Evolutionary conservation across 2,888 invertebrate genomes (phyloP).

Genomic region (Oligia strigilis): DNA sequence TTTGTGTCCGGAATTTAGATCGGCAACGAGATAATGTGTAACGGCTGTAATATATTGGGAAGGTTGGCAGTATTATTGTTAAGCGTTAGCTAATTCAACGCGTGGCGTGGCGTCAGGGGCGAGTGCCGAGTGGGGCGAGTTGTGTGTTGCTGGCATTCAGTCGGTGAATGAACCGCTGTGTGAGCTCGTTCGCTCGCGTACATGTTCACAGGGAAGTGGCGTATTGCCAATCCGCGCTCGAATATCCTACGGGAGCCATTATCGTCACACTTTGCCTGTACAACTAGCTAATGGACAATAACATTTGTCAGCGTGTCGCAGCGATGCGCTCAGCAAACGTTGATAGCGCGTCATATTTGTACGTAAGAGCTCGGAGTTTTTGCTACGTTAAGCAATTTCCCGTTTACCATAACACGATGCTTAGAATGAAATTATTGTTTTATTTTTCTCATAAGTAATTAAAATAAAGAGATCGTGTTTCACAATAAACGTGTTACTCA

Average conservation of each 20-base stretch:
- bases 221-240: conserved; percentile 78
- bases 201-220: conserved; percentile 77
- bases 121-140: conserved; percentile 50
- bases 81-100: conserved; percentile 71
- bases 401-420: conserved; percentile 6
- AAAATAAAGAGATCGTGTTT: not conserved
- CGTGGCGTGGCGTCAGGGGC: conserved; percentile 56
- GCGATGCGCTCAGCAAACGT: conserved; percentile 37
- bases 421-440: conserved; percentile 12
- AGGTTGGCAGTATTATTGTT: conserved; percentile 69
- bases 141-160: conserved; percentile 62
- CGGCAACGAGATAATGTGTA: conserved; percentile 63
- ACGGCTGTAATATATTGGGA: conserved; percentile 69
- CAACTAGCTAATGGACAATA: conserved; percentile 74
- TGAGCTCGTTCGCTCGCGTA: conserved; percentile 57
- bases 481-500: conserved; percentile 12
- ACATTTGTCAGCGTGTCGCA: conserved; percentile 67
- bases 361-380: conserved; percentile 24
- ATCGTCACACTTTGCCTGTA: conserved; percentile 73
- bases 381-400: conserved; percentile 19
- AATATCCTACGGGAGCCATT: conserved; percentile 75
- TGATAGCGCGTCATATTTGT: conserved; percentile 56
- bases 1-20: conserved; percentile 61
- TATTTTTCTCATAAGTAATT: not conserved
- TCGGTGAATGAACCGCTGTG: conserved; percentile 75